Evolutionary conservation across 2,113 vertebrate species (phyloP).

Genomic region (Malurus alboscapulatus): DNA sequence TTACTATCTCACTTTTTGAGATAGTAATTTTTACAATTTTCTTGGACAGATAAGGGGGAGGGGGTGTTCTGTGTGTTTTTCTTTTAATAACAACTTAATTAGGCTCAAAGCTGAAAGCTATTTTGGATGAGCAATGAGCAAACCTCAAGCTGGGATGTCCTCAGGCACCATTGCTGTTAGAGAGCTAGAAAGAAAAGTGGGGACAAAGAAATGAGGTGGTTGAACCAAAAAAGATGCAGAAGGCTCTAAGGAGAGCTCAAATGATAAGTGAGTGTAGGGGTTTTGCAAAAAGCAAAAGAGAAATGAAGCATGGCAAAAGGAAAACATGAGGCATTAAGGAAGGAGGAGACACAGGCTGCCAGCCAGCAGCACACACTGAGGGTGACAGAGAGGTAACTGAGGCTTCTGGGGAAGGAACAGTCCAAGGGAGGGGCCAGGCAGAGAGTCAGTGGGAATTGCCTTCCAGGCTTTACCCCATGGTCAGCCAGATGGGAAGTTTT

Average conservation of each 20-base stretch:
- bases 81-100: constrained; percentile 22
- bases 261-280: not conserved
- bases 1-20: not conserved
- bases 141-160: not conserved
- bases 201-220: not conserved
- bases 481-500: not conserved
- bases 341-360: not conserved
- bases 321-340: not conserved
- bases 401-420: not conserved
- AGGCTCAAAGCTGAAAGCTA: not conserved
- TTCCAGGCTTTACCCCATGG: not conserved
- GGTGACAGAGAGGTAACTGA: not conserved
- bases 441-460: not conserved
- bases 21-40: not conserved
- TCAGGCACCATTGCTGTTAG: not conserved
- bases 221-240: not conserved
- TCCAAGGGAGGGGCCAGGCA: not conserved
- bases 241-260: not conserved
- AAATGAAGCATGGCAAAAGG: not conserved
- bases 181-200: not conserved
- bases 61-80: not conserved
- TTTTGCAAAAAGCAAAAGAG: not conserved
- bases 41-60: not conserved
- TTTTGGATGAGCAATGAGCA: not conserved
- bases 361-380: not conserved